Conservation (phyloP, 2,888 invertebrate species). For the Lysandra coridon region DNA sequence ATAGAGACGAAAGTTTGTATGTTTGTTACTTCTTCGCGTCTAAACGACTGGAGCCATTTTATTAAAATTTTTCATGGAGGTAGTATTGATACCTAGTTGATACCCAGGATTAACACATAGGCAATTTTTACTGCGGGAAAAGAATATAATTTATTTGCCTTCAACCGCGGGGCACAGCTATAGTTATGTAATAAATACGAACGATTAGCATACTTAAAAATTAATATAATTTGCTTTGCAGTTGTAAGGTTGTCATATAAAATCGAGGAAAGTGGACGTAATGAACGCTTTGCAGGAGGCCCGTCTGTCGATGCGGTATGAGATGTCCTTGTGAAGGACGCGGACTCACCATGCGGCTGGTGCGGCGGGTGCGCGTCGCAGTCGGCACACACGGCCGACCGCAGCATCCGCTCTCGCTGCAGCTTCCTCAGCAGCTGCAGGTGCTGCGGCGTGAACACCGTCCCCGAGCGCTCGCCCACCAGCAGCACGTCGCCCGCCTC, state of each 20-base stretch:
- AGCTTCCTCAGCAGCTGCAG: conserved; percentile 83
- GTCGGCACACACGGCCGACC: conserved; percentile 78
- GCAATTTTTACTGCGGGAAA: too few relatives aligned
- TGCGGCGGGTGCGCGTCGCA: conserved; percentile 72
- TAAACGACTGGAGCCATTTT: too few relatives aligned
- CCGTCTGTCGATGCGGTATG: neutral
- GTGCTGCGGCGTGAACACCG: conserved; percentile 84
- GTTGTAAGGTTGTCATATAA: neutral
- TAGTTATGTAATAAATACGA: neutral
- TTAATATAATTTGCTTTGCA: conserved; percentile 21
- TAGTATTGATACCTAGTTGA: too few relatives aligned
- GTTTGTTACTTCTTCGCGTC: too few relatives aligned
- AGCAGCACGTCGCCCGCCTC: conserved; percentile 80
- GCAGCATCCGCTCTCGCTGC: conserved; percentile 81
- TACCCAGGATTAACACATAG: too few relatives aligned
- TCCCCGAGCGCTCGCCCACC: conserved; percentile 79
- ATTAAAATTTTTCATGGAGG: too few relatives aligned
- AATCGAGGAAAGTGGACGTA: neutral
- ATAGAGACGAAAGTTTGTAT: too few relatives aligned
- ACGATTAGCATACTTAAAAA: neutral
- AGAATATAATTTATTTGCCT: too few relatives aligned
- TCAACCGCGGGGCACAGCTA: too few relatives aligned
- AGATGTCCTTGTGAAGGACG: conserved; percentile 59
- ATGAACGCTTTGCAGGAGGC: neutral
- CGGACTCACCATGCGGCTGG: conserved; percentile 63